Base-by-base conservation (phyloP, 2,888 invertebrate genomes). In the Pterostichus niger region DNA sequence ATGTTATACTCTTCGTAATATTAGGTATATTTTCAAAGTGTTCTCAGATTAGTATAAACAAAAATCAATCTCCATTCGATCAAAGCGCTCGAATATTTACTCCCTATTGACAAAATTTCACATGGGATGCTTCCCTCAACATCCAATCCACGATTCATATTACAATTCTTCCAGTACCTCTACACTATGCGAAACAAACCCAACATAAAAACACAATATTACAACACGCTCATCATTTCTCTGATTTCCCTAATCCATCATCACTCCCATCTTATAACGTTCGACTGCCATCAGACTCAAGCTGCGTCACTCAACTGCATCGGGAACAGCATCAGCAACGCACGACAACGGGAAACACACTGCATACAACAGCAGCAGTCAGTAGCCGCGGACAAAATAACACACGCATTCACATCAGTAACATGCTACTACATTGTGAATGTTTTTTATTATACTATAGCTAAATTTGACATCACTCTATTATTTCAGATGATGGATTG, bases 391-490 rank as follows among this genome's bases (percentile, higher is more conserved):
- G 77, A 78, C 54, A 56, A 56, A 33, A 24, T 35, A 24, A 73
- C 73, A 73, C 46, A 73, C 73, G 73, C 44, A 73, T 44, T 40
- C 73, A 44, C 24, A 73, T 73, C 24, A 24, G 64, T 64, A 31
- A 64, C 64, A 64, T 64, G 64, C 49, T 49, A 49, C 17, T 24
- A 56, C 68, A 71, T 71, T 71, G 68, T 46, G 46, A 71, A 15
- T 44, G 73, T 83, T 83, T 83, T 83, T 83, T 83, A 77, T 54
- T 75, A 71, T 15, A 54, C 40, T 11, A 61, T 44, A 64, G 56
- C 75, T 73, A 75, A 83, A 83, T 83, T 83, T 83, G 83, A 83
- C 83, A 83, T 77, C 64, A 68, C 68, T 77, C 76, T 54, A 64
- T 83, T 83, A 83, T 77, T 77, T 77, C 52, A 61, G 46, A 64